phyloP scores from a whole-genome alignment of 1,140 invertebrate species.

The Dreissena polymorpha region DNA sequence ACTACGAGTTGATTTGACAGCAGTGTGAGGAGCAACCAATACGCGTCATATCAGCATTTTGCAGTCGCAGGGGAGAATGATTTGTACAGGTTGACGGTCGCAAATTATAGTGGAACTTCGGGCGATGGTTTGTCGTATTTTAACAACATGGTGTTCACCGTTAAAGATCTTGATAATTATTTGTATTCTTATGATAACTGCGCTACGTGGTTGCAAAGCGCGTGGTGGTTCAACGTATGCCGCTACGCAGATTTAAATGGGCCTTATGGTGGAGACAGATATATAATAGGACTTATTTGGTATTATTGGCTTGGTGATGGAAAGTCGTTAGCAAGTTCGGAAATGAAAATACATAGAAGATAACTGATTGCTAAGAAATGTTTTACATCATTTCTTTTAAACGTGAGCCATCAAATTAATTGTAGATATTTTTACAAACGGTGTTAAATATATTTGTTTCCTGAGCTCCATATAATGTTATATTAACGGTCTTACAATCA shows the following conservation, averaged over 20 bases:
- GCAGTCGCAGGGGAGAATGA: neutral
- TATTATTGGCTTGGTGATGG: neutral
- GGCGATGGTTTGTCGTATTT: neutral
- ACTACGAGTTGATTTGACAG: neutral
- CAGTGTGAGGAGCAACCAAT: neutral
- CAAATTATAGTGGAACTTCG: conserved; percentile 2
- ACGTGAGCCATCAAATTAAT: too few relatives aligned
- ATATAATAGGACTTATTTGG: neutral
- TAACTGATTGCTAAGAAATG: neutral
- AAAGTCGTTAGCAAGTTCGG: neutral
- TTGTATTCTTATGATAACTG: conserved; percentile 77
- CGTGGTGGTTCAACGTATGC: conserved; percentile 84
- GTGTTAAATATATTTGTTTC: too few relatives aligned
- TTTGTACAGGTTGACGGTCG: neutral
- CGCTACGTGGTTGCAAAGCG: conserved; percentile 79
- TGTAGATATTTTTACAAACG: too few relatives aligned
- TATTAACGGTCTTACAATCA: too few relatives aligned
- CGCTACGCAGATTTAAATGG: conserved; percentile 95
- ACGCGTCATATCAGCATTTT: neutral
- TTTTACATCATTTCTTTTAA: too few relatives aligned
- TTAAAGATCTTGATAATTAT: conserved; percentile 34
- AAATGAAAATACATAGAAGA: conserved; percentile 9
- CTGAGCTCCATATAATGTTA: too few relatives aligned
- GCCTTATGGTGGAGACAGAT: neutral
- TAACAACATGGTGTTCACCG: conserved; percentile 23